Evolutionary conservation across 2,888 invertebrate species (phyloP).

Genomic region (Calameuta idolon): DNA sequence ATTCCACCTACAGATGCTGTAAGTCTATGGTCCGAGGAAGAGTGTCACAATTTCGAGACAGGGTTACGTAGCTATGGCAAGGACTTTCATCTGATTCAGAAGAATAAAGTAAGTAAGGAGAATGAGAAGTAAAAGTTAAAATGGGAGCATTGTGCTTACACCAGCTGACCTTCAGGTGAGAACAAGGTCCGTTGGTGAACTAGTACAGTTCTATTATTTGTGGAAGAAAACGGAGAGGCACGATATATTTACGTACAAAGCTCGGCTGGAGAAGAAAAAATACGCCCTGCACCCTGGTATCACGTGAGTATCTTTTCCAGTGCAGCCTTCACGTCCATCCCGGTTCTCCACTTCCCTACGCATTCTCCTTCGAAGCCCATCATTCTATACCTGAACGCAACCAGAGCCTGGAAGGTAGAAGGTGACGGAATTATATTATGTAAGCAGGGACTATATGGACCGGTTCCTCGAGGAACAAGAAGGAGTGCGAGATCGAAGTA

Average conservation of each 20-base stretch:
- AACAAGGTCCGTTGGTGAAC: conserved; percentile 94
- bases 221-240: conserved; percentile 99
- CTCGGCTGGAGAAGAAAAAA: conserved; percentile 91
- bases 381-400: conserved; percentile 3
- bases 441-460: conserved; percentile 87
- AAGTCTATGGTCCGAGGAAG: conserved; percentile 96
- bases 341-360: not conserved
- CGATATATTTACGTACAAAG: conserved; percentile 91
- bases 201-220: conserved; percentile 95
- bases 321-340: not conserved
- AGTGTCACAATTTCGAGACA: conserved; percentile 96
- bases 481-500: conserved; percentile 74
- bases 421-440: conserved; percentile 18
- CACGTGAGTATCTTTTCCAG: conserved; percentile 72
- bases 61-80: conserved; percentile 94
- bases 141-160: not conserved
- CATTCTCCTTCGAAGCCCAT: not conserved
- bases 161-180: conserved; percentile 72
- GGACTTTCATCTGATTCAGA: conserved; percentile 94
- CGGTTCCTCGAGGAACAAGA: conserved; percentile 91
- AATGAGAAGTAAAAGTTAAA: not conserved
- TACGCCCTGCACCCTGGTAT: conserved; percentile 92
- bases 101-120: conserved; percentile 79
- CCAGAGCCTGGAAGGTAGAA: not conserved
- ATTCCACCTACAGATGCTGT: conserved; percentile 79